These are phyloP conservation scores for Falco columbarius DNA, from an alignment of 2,797 vertebrate species.

Conservation along the genomic window DNA sequence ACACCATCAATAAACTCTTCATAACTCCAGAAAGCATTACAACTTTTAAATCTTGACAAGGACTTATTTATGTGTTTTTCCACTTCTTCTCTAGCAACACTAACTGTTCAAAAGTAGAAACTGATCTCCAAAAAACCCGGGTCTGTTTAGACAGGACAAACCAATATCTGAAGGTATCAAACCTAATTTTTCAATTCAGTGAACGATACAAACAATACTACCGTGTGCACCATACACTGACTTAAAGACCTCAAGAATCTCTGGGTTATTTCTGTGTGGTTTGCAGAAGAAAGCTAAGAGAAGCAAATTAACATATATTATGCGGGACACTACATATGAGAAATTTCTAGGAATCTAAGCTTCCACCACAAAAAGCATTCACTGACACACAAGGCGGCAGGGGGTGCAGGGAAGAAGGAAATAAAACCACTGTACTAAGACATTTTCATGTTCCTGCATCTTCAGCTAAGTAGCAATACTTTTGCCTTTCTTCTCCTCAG, in stretches of 20 bases:
- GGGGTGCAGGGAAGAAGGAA: too few relatives aligned
- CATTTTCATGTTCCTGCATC: neutral
- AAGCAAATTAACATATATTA: neutral
- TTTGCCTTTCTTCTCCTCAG: neutral
- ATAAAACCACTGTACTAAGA: neutral
- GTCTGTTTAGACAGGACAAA: neutral
- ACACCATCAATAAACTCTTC: neutral
- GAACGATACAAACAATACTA: neutral
- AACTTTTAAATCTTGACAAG: neutral
- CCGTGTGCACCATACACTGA: neutral
- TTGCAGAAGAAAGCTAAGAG: neutral
- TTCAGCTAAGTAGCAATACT: neutral
- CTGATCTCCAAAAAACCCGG: neutral
- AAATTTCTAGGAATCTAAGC: neutral
- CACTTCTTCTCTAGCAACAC: neutral
- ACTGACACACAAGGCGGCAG: accelerated
- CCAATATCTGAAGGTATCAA: neutral
- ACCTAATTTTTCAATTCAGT: neutral
- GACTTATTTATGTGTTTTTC: constrained; percentile 1
- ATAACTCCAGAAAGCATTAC: neutral
- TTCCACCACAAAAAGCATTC: neutral
- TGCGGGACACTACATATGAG: neutral
- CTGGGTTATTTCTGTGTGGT: neutral
- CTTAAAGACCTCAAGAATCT: neutral
- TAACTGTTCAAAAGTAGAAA: constrained; percentile 5